These are phyloP conservation scores for Drosophila cognata DNA, from an alignment of 2,888 invertebrate species.

Conservation along the genomic window DNA sequence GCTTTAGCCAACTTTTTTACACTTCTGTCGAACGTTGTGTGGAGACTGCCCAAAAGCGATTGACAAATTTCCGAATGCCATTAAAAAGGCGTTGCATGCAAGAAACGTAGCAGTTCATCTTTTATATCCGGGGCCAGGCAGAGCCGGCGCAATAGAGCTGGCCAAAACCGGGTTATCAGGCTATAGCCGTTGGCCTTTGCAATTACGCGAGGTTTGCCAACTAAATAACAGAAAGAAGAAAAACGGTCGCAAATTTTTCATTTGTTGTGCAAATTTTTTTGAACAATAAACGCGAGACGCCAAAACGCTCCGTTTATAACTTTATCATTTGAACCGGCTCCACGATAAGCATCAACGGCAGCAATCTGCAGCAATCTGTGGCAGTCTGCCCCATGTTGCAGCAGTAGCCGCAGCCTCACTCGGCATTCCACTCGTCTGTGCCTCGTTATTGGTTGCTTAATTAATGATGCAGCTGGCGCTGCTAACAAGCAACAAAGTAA, in stretches of 20 bases:
- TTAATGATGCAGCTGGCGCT: constrained; percentile 71
- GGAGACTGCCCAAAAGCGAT: constrained; percentile 65
- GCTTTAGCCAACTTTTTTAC: constrained; percentile 67
- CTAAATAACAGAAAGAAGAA: constrained; percentile 55
- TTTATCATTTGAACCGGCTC: constrained; percentile 55
- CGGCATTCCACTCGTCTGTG: constrained; percentile 48
- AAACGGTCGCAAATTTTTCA: constrained; percentile 65
- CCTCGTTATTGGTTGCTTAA: constrained; percentile 66
- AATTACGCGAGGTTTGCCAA: constrained; percentile 58
- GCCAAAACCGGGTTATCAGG: constrained; percentile 47
- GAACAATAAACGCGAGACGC: constrained; percentile 65
- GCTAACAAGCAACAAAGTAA: constrained; percentile 59
- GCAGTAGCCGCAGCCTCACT: constrained; percentile 8
- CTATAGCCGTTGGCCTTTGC: constrained; percentile 60
- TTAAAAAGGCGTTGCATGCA: constrained; percentile 79
- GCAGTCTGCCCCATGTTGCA: constrained; percentile 28
- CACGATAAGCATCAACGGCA: constrained; percentile 18
- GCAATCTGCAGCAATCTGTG: constrained; percentile 12
- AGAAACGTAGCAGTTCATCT: constrained; percentile 28
- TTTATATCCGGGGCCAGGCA: constrained; percentile 36
- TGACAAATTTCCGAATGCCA: constrained; percentile 80
- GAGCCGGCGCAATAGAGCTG: constrained; percentile 59
- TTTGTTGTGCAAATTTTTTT: constrained; percentile 76
- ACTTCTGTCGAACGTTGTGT: constrained; percentile 64
- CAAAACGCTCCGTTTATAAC: constrained; percentile 69